phyloP scores from a whole-genome alignment of 1,140 invertebrate genomes.

The Sesamia nonagrioides region DNA sequence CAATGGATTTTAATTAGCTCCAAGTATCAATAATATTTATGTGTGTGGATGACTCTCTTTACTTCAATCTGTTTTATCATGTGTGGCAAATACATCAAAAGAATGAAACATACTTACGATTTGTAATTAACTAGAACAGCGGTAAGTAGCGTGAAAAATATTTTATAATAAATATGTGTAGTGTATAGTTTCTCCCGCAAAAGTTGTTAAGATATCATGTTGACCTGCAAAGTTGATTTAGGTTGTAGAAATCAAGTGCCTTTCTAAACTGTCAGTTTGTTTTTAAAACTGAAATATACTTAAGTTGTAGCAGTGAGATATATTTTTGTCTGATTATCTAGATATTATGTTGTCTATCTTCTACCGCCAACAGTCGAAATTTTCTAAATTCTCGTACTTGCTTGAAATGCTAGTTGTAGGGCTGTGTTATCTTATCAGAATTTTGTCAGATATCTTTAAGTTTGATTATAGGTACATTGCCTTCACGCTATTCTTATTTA shows the following conservation, averaged over 20 bases:
- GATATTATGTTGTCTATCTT: neutral
- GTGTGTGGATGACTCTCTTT: slow-evolving; percentile 59
- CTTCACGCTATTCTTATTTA: slow-evolving; percentile 20
- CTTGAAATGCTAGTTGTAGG: slow-evolving; percentile 33
- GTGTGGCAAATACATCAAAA: slow-evolving; percentile 79
- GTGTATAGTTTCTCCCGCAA: slow-evolving; percentile 48
- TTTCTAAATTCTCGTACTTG: slow-evolving; percentile 16
- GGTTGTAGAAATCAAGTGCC: slow-evolving; percentile 53
- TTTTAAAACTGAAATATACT: slow-evolving; percentile 51
- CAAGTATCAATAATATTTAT: slow-evolving; percentile 56
- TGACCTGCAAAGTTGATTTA: slow-evolving; percentile 55
- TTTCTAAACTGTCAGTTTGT: slow-evolving; percentile 71
- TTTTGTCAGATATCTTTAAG: slow-evolving; percentile 66
- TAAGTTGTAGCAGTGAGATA: neutral
- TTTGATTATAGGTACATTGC: slow-evolving; percentile 47
- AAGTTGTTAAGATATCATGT: slow-evolving; percentile 46
- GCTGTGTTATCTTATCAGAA: slow-evolving; percentile 68
- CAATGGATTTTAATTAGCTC: slow-evolving; percentile 56
- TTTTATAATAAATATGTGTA: slow-evolving; percentile 52
- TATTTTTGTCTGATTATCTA: neutral
- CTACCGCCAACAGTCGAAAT: neutral
- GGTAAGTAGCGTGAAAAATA: slow-evolving; percentile 72
- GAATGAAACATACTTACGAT: slow-evolving; percentile 83
- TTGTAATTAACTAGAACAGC: slow-evolving; percentile 75
- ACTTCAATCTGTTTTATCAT: slow-evolving; percentile 70